A percentile compares a stretch with the other conserved stretches of the same genome.
phyloP scores from a whole-genome alignment of 2,797 vertebrate species.

The Acanthurus lineatus region DNA sequence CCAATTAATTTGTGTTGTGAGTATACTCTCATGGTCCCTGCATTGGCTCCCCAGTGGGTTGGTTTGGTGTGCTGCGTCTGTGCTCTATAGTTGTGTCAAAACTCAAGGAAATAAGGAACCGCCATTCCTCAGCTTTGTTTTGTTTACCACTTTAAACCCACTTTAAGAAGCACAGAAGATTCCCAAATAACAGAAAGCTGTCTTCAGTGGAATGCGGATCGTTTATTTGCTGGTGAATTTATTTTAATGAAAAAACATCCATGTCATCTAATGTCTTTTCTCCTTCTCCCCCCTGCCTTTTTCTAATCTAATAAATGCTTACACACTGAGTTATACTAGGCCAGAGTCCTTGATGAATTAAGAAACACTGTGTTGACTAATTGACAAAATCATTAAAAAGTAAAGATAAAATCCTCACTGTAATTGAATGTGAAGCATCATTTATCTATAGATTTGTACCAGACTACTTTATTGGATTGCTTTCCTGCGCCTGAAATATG shows the following conservation, averaged over 20 bases:
- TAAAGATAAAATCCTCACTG: constrained; percentile 84
- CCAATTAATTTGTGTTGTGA: constrained; percentile 84
- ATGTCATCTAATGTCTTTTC: constrained; percentile 38
- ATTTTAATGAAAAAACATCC: constrained; percentile 45
- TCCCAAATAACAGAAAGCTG: constrained; percentile 53
- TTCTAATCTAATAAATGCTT: constrained; percentile 63
- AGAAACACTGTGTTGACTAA: constrained; percentile 81
- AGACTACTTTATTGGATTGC: constrained; percentile 84
- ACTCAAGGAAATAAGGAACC: constrained; percentile 56
- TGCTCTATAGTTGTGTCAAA: constrained; percentile 75
- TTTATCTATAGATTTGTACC: constrained; percentile 85
- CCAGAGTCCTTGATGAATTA: constrained; percentile 73
- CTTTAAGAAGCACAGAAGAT: constrained; percentile 39
- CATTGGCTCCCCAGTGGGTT: constrained; percentile 74
- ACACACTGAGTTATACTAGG: constrained; percentile 55
- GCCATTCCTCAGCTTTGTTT: constrained; percentile 63
- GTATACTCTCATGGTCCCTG: constrained; percentile 77
- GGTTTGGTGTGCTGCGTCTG: constrained; percentile 75
- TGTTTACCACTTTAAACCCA: constrained; percentile 49
- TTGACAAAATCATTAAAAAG: constrained; percentile 82
- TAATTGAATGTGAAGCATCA: constrained; percentile 87
- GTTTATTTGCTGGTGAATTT: constrained; percentile 39
- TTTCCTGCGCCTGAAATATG: constrained; percentile 81
- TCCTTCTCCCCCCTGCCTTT: constrained; percentile 39
- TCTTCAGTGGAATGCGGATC: constrained; percentile 39